Evolutionary conservation across 2,797 vertebrate genomes (phyloP), one percentile per base, ranked within the genome.

Genomic region (Scolopax rusticola): DNA sequence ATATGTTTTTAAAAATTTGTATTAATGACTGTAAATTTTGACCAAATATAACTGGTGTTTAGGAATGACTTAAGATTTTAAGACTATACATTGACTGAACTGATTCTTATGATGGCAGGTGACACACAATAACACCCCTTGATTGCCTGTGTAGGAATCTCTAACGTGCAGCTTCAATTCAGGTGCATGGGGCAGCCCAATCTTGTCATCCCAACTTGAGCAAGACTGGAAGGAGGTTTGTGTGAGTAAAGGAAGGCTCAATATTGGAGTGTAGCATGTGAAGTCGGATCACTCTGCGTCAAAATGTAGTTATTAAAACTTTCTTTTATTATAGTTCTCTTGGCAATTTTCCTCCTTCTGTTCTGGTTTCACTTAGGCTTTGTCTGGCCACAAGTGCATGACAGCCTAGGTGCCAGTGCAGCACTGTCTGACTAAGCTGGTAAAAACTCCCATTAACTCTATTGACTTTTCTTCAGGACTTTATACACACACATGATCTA

Each of bases 301-400:
- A 96, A 85, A 95, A 91, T 54, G 12, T n/a, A 93, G 61, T 93
- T 94, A 90, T 79, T 89, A 82, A 82, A 83, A 76, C 74, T 91
- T 89, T 84, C 53, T 96, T 96, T 90, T 94, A 60, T 74, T 96
- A 65, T 61, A 84, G 50, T 61, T n/a, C 68, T 90, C 59, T 90
- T 96, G 93, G 80, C 87, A 94, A 64, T 90, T 76, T 80, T 70
- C 53, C 80, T 95, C 77, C 93, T 96, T 93, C 91, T 96, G 83
- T 93, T 96, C 89, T 95, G 96, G 93, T 96, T 96, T 93, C 90
- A 90, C 80, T 97, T 93, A 94, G 65, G 61, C 54, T 95, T 84
- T 94, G 93, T 97, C 93, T 96, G 91, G 89, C 95, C 91, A 75
- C 82, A 92, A 96, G 79, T 88, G 82, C 87, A 63, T 40, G 78